Evolutionary conservation across 2,113 vertebrate genomes (phyloP).

Genomic region (Hippocampus comes): DNA sequence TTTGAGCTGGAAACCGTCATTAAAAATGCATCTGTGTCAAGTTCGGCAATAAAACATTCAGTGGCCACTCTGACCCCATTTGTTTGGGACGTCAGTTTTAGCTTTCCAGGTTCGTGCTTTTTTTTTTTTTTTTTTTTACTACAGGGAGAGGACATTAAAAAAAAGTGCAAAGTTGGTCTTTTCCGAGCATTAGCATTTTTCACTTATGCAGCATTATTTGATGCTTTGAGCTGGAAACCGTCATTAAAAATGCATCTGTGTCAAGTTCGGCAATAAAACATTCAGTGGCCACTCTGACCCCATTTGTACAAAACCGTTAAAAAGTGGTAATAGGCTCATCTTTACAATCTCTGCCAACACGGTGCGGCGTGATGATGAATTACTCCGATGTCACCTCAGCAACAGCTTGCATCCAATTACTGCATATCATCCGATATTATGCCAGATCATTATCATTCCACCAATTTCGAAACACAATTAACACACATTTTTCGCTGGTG

Average conservation of each 20-base stretch:
- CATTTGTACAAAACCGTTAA: background rate
- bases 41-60: slow-evolving; percentile 51
- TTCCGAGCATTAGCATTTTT: slow-evolving; percentile 55
- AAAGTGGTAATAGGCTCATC: background rate
- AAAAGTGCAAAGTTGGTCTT: slow-evolving; percentile 48
- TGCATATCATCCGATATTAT: too few relatives aligned
- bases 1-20: slow-evolving; percentile 49
- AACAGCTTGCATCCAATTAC: too few relatives aligned
- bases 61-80: slow-evolving; percentile 3
- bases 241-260: slow-evolving; percentile 74
- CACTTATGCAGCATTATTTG: slow-evolving; percentile 64
- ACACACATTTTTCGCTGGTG: too few relatives aligned
- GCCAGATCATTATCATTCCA: too few relatives aligned
- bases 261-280: slow-evolving; percentile 56
- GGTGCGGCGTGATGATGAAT: too few relatives aligned
- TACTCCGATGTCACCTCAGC: too few relatives aligned
- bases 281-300: slow-evolving; percentile 25
- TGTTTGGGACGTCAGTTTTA: too few relatives aligned
- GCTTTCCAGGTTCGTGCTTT: too few relatives aligned
- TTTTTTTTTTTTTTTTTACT: slow-evolving; percentile 13
- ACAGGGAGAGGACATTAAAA: slow-evolving; percentile 31
- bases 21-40: slow-evolving; percentile 73
- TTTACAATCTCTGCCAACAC: background rate
- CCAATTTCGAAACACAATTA: too few relatives aligned
- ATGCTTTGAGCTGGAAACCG: slow-evolving; percentile 40